Percentiles rank a stretch among this genome's conserved stretches.
Evolutionary conservation across 2,797 vertebrate species (phyloP).

Genomic region (Acomys russatus): DNA sequence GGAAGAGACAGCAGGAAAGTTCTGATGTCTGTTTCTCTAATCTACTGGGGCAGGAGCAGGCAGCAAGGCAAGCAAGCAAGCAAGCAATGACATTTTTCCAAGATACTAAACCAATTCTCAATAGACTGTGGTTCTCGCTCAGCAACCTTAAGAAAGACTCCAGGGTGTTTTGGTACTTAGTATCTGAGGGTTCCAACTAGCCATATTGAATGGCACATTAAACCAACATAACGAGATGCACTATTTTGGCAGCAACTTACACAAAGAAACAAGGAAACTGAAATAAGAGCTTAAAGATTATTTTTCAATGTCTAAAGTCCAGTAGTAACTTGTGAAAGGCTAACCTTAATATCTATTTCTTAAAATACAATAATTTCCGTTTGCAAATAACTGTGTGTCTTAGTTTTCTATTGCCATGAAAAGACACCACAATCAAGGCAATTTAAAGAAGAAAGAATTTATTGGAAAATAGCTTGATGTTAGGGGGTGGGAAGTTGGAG

Average conservation of each 20-base stretch:
- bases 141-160: slow-evolving; percentile 30
- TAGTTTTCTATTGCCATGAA: not conserved
- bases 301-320: slow-evolving; percentile 50
- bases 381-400: not conserved
- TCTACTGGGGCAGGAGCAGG: not conserved
- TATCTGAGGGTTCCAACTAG: not conserved
- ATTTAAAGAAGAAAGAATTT: not conserved
- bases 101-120: slow-evolving; percentile 50
- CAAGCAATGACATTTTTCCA: slow-evolving; percentile 30
- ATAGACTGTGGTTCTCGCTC: not conserved
- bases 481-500: not conserved
- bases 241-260: slow-evolving; percentile 35
- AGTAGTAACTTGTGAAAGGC: slow-evolving; percentile 39
- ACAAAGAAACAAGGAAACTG: slow-evolving; percentile 47
- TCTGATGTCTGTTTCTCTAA: not conserved
- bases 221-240: not conserved
- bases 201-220: not conserved
- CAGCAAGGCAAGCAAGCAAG: not conserved
- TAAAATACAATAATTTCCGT: slow-evolving; percentile 66
- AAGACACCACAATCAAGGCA: not conserved
- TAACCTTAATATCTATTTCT: slow-evolving; percentile 42
- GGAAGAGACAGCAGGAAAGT: not conserved
- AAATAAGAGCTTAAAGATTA: slow-evolving; percentile 45
- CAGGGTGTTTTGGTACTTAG: slow-evolving; percentile 11
- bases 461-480: not conserved